Base-by-base conservation (phyloP, 2,888 invertebrate species). In the Mythimna albipuncta region DNA sequence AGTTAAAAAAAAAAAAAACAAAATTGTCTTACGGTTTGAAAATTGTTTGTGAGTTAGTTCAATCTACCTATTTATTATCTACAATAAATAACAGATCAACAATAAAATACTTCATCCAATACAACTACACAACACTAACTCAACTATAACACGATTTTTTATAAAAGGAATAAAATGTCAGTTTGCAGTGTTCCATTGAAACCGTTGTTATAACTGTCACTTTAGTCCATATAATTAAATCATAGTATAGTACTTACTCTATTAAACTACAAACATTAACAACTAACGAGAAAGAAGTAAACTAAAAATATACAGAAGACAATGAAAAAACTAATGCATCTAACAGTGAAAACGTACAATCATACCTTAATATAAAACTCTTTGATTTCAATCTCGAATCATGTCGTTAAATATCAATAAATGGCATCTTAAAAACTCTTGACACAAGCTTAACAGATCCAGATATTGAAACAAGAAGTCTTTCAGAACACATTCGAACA, bases 31-130 rank as follows among this genome's bases (percentile, higher is more conserved):
- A 7, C 44, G 7, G 5, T 32, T 21, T 11, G 47, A 54, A 41
- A 78, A 47, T 21, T 55, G 52, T 57, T 80, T 52, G 21, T 5
- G 21, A 75, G n/a, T 21, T 13, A 21, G 16, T 61, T 63, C 52
- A 65, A 77, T 81, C 76, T 55, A 75, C 26, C 59, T 81, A 68
- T 77, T 72, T 79, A 72, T 77, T 75, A 69, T 58, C 74, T 75
- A 84, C 65, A 75, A 74, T 71, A 72, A 74, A 67, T 75, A 77
- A 77, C 64, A 72, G 67, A 77, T 75, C 50, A 77, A 77, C 76
- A 64, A 67, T 52, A 38, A 7, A 35, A 54, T 2, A 1, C 52
- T 52, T 44, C 50, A 47, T 75, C 38, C 6, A 38, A 54, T 66
- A 81, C 6, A 80, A 77, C 57, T 66, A 81, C 58, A 58, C 65